Conservation (phyloP, 2,888 invertebrate species). For the Bibio marci region DNA sequence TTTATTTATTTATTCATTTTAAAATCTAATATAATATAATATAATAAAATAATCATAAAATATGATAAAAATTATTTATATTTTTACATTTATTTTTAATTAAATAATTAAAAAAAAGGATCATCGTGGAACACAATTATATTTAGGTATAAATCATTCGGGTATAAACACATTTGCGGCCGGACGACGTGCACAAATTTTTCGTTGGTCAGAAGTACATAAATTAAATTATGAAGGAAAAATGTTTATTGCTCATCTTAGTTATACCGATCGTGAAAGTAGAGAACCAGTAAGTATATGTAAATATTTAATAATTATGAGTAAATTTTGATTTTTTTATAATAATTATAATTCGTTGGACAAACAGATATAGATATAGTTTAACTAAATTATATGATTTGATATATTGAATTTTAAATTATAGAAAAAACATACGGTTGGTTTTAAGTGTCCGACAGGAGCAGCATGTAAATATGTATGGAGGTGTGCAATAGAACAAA, state of each 20-base stretch:
- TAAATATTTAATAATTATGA: no score
- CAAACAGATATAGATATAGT: no score
- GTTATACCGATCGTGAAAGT: slow-evolving; percentile 68
- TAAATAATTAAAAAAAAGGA: slow-evolving; percentile 34
- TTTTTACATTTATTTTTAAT: no score
- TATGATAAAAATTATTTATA: slow-evolving; percentile 1
- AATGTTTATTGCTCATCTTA: slow-evolving; percentile 92
- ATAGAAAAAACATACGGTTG: slow-evolving; percentile 84
- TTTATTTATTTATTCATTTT: no score
- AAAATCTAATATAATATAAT: no score
- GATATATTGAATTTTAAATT: slow-evolving; percentile 19
- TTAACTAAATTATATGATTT: slow-evolving; percentile 1
- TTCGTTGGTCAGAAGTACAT: slow-evolving; percentile 90
- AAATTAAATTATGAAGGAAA: slow-evolving; percentile 95
- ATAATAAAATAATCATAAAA: slow-evolving; percentile 4
- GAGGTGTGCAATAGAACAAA: slow-evolving; percentile 95
- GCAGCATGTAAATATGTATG: slow-evolving; percentile 90
- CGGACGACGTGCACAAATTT: slow-evolving; percentile 81
- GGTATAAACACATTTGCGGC: slow-evolving; percentile 93
- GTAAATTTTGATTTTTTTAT: no score
- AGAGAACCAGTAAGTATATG: slow-evolving; percentile 21
- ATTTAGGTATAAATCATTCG: slow-evolving; percentile 86
- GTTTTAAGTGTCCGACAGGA: slow-evolving; percentile 87
- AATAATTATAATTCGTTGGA: no score
- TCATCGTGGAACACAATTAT: slow-evolving; percentile 79